A percentile compares a stretch with the other conserved stretches of the same genome.
These are phyloP conservation scores for Homalodisca vitripennis DNA, from an alignment of 1,140 invertebrate species.

Conservation along the genomic window DNA sequence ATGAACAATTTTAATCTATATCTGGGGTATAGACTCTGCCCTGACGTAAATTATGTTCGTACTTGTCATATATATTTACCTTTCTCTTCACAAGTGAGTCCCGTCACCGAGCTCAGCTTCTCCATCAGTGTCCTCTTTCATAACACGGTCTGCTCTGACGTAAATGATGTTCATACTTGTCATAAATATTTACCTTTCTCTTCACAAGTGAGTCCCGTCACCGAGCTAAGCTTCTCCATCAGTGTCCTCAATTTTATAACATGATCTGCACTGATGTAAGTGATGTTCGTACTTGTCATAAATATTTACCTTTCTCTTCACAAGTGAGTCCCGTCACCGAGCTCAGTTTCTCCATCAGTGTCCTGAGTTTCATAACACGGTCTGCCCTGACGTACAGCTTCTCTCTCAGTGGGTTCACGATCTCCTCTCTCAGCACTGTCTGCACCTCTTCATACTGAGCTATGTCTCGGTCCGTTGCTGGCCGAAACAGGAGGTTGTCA, in stretches of 20 bases:
- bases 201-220: constrained; percentile 86
- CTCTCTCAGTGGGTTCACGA: constrained; percentile 90
- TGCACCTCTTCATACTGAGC: constrained; percentile 84
- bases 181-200: no score
- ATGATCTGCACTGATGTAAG: no score
- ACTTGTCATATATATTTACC: no score
- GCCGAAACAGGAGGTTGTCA: constrained; percentile 82
- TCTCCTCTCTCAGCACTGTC: constrained; percentile 87
- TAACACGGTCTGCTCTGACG: no score
- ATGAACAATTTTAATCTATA: no score
- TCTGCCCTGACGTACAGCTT: constrained; percentile 90
- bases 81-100: constrained; percentile 90
- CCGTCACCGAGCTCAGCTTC: constrained; percentile 83
- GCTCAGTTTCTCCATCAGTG: constrained; percentile 82
- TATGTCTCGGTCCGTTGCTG: constrained; percentile 71
- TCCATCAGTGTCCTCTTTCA: constrained; percentile 82
- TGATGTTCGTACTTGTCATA: no score
- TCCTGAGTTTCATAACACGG: constrained; percentile 92
- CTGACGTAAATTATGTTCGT: no score
- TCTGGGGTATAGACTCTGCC: no score
- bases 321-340: constrained; percentile 86
- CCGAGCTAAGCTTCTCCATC: constrained; percentile 83
- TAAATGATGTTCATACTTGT: no score
- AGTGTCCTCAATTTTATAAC: constrained; percentile 81
- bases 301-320: constrained; percentile 78